These are phyloP conservation scores for Blera fallax DNA, from an alignment of 2,888 invertebrate genomes.

Conservation along the genomic window DNA sequence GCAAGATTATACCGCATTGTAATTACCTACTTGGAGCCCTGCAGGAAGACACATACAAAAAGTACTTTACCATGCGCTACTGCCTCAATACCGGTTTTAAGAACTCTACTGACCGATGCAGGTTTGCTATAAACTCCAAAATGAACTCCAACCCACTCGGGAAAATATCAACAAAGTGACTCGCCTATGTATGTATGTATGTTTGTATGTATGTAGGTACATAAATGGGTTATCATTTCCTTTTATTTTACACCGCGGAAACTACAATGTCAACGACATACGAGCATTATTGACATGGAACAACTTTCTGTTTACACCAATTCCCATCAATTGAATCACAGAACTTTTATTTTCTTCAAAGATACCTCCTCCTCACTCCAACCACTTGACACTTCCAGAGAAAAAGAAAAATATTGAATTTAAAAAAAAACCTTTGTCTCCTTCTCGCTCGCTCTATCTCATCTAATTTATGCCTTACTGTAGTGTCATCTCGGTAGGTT, in stretches of 20 bases:
- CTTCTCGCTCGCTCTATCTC: slow-evolving; percentile 3
- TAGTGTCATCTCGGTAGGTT: slow-evolving; percentile 54
- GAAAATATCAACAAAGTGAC: not conserved
- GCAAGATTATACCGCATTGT: not conserved
- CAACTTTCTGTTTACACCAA: slow-evolving; percentile 47
- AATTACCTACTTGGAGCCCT: not conserved
- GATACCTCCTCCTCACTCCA: not conserved
- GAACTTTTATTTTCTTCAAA: slow-evolving; percentile 48
- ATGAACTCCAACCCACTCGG: not conserved
- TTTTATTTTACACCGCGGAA: not conserved
- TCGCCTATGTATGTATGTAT: not conserved
- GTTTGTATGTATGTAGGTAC: not conserved
- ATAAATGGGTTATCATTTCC: not conserved
- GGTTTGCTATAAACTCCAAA: no score
- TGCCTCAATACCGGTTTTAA: not conserved
- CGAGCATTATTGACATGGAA: slow-evolving; percentile 13
- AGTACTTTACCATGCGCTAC: not conserved
- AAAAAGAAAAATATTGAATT: slow-evolving; percentile 5
- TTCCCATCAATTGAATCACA: slow-evolving; percentile 47
- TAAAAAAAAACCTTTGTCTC: not conserved
- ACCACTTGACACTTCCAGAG: slow-evolving; percentile 45
- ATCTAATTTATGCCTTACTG: slow-evolving; percentile 40
- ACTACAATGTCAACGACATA: slow-evolving; percentile 20
- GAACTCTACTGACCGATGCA: not conserved
- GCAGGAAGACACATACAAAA: not conserved